Conservation (phyloP, 2,113 vertebrate genomes). For the Ondatra zibethicus region DNA sequence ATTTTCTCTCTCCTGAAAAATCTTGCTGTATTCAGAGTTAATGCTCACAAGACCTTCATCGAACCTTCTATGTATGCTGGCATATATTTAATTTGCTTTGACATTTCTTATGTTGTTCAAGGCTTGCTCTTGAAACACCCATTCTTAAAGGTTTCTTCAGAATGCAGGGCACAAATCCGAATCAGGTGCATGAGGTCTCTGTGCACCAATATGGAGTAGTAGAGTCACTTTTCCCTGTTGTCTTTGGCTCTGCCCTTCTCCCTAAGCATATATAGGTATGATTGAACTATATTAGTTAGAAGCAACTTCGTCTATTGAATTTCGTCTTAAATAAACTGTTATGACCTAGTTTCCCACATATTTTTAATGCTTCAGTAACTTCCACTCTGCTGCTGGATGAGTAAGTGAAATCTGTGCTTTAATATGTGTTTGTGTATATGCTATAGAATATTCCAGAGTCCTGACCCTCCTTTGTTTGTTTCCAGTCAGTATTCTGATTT, state of each 20-base stretch:
- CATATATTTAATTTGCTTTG: neutral
- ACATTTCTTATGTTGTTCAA: neutral
- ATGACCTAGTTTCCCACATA: neutral
- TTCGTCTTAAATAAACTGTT: conserved; percentile 15
- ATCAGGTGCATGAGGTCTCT: neutral
- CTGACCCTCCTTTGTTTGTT: neutral
- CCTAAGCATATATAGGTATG: neutral
- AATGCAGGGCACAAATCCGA: neutral
- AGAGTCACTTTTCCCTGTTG: neutral
- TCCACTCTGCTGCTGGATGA: neutral
- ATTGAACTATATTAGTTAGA: neutral
- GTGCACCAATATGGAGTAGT: neutral
- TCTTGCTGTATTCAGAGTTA: neutral
- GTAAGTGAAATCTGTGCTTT: neutral
- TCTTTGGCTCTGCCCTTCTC: neutral
- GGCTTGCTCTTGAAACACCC: neutral
- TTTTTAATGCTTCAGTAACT: neutral
- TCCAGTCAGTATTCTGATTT: neutral
- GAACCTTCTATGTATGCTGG: neutral
- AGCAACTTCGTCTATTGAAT: neutral
- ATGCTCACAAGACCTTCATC: neutral
- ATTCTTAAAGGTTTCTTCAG: neutral
- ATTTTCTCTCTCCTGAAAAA: neutral
- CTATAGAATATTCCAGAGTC: neutral
- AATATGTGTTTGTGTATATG: neutral